Evolutionary conservation across 2,797 vertebrate species (phyloP).

Genomic region (Hippopotamyrus pictus): DNA sequence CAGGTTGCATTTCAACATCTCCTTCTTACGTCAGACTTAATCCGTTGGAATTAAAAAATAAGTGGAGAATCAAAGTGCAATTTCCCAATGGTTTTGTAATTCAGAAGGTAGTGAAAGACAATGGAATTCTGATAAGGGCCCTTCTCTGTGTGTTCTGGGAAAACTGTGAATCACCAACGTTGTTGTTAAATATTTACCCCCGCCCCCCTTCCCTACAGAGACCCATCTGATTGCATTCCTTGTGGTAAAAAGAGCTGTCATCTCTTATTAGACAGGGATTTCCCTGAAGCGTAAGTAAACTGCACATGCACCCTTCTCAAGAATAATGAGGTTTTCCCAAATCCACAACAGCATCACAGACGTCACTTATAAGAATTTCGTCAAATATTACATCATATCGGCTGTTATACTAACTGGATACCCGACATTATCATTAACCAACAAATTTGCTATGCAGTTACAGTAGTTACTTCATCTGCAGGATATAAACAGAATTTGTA

Average conservation of each 20-base stretch:
- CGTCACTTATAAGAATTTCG: neutral
- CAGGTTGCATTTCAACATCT: slow-evolving; percentile 3
- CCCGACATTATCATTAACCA: neutral
- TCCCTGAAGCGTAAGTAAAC: neutral
- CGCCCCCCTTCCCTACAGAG: neutral
- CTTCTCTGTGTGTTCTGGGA: neutral
- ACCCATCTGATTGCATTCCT: neutral
- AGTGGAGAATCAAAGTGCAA: slow-evolving; percentile 4
- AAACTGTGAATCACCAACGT: neutral
- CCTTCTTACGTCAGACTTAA: slow-evolving; percentile 5
- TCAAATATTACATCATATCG: neutral
- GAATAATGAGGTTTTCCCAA: neutral
- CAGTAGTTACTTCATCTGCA: neutral
- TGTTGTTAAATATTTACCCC: slow-evolving; percentile 1
- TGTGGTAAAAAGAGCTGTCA: neutral
- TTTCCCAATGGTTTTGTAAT: neutral
- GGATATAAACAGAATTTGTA: neutral
- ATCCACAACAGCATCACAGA: neutral
- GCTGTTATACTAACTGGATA: neutral
- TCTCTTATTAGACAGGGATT: neutral
- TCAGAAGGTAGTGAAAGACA: neutral
- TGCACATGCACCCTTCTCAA: neutral
- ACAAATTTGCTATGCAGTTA: neutral
- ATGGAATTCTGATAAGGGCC: neutral
- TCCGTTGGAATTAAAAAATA: slow-evolving; percentile 4